Conservation (phyloP, 2,888 invertebrate genomes). For the Osmoderma eremita region DNA sequence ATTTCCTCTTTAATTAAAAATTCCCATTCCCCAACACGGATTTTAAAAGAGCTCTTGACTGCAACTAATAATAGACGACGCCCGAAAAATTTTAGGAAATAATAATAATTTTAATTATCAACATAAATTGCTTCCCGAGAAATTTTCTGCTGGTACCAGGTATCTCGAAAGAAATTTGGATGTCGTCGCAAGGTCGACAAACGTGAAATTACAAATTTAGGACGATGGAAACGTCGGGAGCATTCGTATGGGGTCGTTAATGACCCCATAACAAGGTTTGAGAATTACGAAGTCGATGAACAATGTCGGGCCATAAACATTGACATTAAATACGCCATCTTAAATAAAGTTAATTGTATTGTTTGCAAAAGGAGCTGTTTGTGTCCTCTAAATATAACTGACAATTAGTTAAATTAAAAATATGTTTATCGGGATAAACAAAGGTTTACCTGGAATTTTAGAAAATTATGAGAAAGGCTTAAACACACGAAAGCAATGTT, state of each 20-base stretch:
- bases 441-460: too few species aligned
- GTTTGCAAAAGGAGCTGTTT: slow-evolving; percentile 9
- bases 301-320: not conserved
- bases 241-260: not conserved
- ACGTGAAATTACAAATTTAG: not conserved
- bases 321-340: slow-evolving; percentile 14
- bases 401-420: not conserved
- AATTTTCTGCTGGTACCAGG: too few species aligned
- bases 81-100: slow-evolving; percentile 3
- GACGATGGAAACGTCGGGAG: not conserved
- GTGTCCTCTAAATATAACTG: slow-evolving; percentile 5
- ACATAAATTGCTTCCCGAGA: slow-evolving; percentile 5
- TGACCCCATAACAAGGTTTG: not conserved
- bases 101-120: slow-evolving; percentile 22
- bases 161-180: not conserved
- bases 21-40: slow-evolving; percentile 1
- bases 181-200: not conserved
- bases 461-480: too few species aligned
- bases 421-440: slow-evolving; percentile 2
- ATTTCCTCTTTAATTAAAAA: slow-evolving; percentile 32
- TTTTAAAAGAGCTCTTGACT: slow-evolving; percentile 5
- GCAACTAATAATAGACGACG: slow-evolving; percentile 5
- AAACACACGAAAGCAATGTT: too few species aligned
- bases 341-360: slow-evolving; percentile 10
- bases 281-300: not conserved